A percentile compares a stretch with the other conserved stretches of the same genome.
Evolutionary conservation across 2,888 invertebrate species (phyloP).

Genomic region (Agrotis segetum): DNA sequence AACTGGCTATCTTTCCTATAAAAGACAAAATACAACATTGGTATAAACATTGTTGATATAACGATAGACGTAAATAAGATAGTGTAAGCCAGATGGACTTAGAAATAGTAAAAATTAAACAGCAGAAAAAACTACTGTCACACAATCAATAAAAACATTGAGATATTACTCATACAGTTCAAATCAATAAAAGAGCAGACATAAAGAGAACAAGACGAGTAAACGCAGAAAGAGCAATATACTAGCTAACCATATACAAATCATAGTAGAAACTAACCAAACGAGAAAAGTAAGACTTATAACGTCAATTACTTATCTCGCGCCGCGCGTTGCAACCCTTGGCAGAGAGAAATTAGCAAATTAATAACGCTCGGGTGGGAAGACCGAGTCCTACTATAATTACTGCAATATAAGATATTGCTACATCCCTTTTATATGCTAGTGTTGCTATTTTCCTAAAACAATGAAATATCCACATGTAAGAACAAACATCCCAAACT

Average conservation of each 20-base stretch:
- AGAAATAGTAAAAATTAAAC: too few species aligned
- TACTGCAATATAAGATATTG: conserved; percentile 5
- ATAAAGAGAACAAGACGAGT: background rate
- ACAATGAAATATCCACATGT: background rate
- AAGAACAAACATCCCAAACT: background rate
- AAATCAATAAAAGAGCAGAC: background rate
- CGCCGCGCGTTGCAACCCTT: conserved; percentile 35
- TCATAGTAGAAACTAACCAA: conserved; percentile 18
- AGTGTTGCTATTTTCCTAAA: background rate
- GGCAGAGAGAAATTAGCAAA: conserved; percentile 45
- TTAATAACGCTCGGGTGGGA: conserved; percentile 37
- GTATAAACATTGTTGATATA: too few species aligned
- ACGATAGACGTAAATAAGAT: too few species aligned
- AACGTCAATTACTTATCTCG: conserved; percentile 47
- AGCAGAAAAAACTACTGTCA: too few species aligned
- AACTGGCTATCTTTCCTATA: too few species aligned
- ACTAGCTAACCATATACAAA: conserved; percentile 12
- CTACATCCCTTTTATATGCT: background rate
- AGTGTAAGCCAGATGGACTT: too few species aligned
- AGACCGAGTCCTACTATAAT: conserved; percentile 5
- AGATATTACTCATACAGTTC: background rate
- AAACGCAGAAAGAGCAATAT: background rate
- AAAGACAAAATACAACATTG: too few species aligned
- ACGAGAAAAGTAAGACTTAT: conserved; percentile 35
- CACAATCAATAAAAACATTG: too few species aligned